A percentile compares a stretch with the other conserved stretches of the same genome.
phyloP scores from a whole-genome alignment of 2,113 vertebrate species.

The Sturnus vulgaris region DNA sequence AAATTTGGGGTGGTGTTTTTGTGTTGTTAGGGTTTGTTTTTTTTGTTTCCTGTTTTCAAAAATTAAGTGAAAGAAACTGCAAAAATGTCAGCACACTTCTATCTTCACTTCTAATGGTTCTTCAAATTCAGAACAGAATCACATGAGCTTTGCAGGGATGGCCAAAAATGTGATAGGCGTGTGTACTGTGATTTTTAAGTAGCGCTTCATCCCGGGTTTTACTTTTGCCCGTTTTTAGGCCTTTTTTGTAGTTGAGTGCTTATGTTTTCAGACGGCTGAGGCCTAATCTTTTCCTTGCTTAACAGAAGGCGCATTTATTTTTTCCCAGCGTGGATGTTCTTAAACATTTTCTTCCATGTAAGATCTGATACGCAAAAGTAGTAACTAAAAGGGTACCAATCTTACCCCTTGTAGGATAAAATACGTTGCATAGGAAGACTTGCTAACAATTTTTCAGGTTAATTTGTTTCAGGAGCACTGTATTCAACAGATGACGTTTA shows the following conservation, averaged over 20 bases:
- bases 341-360: neutral
- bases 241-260: neutral
- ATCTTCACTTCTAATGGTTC: neutral
- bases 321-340: neutral
- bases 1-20: neutral
- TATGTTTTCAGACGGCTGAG: neutral
- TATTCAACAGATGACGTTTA: neutral
- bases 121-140: neutral
- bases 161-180: neutral
- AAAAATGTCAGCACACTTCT: neutral
- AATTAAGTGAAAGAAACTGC: neutral
- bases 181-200: neutral
- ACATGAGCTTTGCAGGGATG: neutral
- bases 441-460: neutral
- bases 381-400: neutral
- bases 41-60: neutral
- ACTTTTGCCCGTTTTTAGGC: neutral
- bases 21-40: neutral
- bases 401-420: neutral
- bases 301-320: neutral
- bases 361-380: neutral
- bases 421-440: neutral
- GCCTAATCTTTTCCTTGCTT: neutral
- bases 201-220: neutral
- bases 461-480: neutral